A percentile compares a stretch with the other conserved stretches of the same genome.
Conservation (phyloP, 1,140 invertebrate species). For the Macrobrachium nipponense region DNA sequence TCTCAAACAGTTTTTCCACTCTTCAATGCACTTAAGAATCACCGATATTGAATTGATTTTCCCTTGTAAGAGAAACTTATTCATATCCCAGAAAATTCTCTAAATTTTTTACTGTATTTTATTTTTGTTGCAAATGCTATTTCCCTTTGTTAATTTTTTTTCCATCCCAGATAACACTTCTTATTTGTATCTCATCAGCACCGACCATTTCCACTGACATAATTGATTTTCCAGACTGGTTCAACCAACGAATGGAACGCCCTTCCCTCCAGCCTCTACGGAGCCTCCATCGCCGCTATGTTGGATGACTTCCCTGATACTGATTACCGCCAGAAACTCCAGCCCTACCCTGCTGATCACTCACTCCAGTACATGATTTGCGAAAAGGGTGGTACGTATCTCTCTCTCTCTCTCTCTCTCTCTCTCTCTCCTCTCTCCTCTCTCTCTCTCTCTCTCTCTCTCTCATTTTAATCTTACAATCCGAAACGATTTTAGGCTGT, state of each 20-base stretch:
- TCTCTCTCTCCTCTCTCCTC: not conserved
- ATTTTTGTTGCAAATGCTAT: not conserved
- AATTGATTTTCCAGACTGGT: constrained; percentile 20
- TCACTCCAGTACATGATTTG: constrained; percentile 64
- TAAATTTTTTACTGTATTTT: not conserved
- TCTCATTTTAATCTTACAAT: not conserved
- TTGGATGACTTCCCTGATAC: constrained; percentile 63
- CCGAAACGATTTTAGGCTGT: too few species aligned
- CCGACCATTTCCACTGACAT: not conserved
- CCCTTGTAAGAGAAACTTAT: too few species aligned
- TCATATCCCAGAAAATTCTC: too few species aligned
- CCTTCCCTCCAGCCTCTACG: constrained; percentile 61
- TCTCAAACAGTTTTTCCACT: too few species aligned
- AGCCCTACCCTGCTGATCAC: constrained; percentile 63
- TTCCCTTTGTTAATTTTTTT: not conserved
- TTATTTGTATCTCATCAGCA: not conserved
- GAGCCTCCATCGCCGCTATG: constrained; percentile 63
- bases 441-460: not conserved
- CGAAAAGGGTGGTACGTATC: constrained; percentile 55
- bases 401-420: not conserved
- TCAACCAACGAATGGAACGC: constrained; percentile 63
- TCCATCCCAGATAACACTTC: not conserved
- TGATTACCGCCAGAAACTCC: constrained; percentile 63
- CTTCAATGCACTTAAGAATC: too few species aligned
- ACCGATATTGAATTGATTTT: too few species aligned